These are phyloP conservation scores for Sarcophaga peregrina DNA, from an alignment of 1,140 invertebrate species.

Conservation along the genomic window DNA sequence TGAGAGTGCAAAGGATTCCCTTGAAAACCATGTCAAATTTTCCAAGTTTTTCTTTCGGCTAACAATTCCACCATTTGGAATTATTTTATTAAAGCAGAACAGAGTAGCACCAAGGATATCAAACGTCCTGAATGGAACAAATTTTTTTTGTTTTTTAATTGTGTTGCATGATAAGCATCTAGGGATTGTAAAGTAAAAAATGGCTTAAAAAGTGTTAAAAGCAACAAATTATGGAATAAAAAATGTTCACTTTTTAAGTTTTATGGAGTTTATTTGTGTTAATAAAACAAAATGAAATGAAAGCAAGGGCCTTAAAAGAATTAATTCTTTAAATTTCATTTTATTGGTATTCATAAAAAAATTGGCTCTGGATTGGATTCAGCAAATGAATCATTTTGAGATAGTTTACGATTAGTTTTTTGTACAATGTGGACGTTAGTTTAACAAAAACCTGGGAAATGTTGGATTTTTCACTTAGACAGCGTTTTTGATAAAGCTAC, in stretches of 20 bases:
- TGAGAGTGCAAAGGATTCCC: background rate
- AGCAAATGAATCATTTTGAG: too few relatives aligned
- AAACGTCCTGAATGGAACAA: background rate
- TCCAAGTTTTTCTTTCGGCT: background rate
- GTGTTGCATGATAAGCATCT: background rate
- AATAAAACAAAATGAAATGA: too few relatives aligned
- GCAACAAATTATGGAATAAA: constrained; percentile 48
- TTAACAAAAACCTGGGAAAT: too few relatives aligned
- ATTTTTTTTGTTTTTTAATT: background rate
- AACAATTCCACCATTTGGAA: background rate
- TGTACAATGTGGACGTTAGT: too few relatives aligned
- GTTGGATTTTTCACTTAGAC: too few relatives aligned
- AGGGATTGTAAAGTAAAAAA: background rate
- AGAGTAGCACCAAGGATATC: background rate
- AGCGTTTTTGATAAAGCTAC: too few relatives aligned
- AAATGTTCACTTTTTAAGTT: background rate
- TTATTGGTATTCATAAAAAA: too few relatives aligned
- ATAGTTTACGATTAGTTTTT: too few relatives aligned
- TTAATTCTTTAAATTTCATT: too few relatives aligned
- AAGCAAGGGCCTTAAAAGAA: too few relatives aligned
- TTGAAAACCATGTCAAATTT: constrained; percentile 5
- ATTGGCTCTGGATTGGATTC: too few relatives aligned
- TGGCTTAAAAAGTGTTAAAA: constrained; percentile 38
- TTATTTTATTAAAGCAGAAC: background rate
- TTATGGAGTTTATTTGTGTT: too few relatives aligned